Evolutionary conservation across 1,140 invertebrate genomes (phyloP).

Genomic region (Atta texana): DNA sequence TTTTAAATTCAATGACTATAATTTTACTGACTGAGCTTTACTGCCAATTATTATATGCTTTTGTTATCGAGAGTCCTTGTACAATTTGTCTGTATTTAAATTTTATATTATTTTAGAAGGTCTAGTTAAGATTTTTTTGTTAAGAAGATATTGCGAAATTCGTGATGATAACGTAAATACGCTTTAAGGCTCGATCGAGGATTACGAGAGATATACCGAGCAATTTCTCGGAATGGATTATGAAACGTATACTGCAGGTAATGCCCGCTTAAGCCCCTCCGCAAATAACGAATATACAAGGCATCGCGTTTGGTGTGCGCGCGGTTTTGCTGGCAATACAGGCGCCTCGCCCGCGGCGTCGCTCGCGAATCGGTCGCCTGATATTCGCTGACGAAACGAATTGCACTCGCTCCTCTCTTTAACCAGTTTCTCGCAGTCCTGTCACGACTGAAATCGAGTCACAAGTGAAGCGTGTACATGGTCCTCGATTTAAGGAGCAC

Average conservation of each 20-base stretch:
- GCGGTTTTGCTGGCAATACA: slow-evolving; percentile 9
- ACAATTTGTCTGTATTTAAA: too few species aligned
- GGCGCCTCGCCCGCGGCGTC: slow-evolving; percentile 45
- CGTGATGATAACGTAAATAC: slow-evolving; percentile 41
- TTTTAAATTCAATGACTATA: too few species aligned
- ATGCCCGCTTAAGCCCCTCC: slow-evolving; percentile 33
- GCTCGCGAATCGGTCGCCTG: slow-evolving; percentile 64
- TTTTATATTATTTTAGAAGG: not conserved
- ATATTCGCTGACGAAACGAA: slow-evolving; percentile 68
- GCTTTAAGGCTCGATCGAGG: slow-evolving; percentile 36
- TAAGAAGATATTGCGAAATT: not conserved
- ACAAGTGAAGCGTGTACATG: slow-evolving; percentile 63
- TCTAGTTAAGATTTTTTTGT: not conserved
- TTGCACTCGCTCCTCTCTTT: slow-evolving; percentile 59
- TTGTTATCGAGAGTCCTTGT: too few species aligned
- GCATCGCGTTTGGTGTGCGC: not conserved
- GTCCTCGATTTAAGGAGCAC: slow-evolving; percentile 50
- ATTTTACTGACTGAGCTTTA: too few species aligned
- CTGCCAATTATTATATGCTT: too few species aligned
- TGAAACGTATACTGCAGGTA: slow-evolving; percentile 13
- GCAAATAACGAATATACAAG: slow-evolving; percentile 42
- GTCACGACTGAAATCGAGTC: slow-evolving; percentile 70
- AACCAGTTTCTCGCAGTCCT: slow-evolving; percentile 56
- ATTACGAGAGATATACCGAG: slow-evolving; percentile 35
- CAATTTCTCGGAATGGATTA: slow-evolving; percentile 53